Evolutionary conservation across 2,888 invertebrate genomes (phyloP), one percentile per base, ranked within the genome.

Genomic region (Melikaiella ostensackeni): DNA sequence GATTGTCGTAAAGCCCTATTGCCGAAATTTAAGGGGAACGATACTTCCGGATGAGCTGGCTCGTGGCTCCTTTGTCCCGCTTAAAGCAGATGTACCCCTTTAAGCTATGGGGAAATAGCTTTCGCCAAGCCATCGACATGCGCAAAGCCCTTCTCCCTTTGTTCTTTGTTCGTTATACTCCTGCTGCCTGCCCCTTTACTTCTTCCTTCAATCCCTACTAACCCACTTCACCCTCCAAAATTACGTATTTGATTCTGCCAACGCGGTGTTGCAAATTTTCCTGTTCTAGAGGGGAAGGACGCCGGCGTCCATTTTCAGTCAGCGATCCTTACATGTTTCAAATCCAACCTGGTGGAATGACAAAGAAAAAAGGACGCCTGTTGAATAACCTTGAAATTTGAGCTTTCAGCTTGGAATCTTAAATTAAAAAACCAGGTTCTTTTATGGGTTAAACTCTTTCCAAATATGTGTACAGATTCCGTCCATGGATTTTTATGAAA

Each of bases 21-120:
- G 5, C 0, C 5, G 9, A 35, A 63, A 63, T 63, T 63, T 21
- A 63, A 38, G 50, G 50, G 50, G 70, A 46, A 13, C 30, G 27
- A 46, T 27, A n/a, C 66, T 46, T 66, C 46, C 46, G 66, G 11
- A 35, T 35, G 50, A 50, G 50, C 11, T 70, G 50, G 21, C 33
- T 55, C 50, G 46, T 70, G 50, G 13, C 33, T n/a, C 70, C 70
- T 70, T 70, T 70, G 50, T 70, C 33, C 21, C 50, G n/a, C 13
- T 70, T 70, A 70, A 70, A 70, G 50, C 70, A 70, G 50, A 70
- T 70, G 70, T 70, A 70, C 30, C 70, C 70, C 70, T 46, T 70
- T 30, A 70, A 70, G n/a, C 30, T 70, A 70, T 70, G 70, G 70
- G 70, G 70, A 21, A 46, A 30, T 24, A 27, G 19, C 19, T 55